A percentile compares a stretch with the other conserved stretches of the same genome.
Evolutionary conservation across 2,113 vertebrate genomes (phyloP).

Genomic region (Neolamprologus cancellatus): DNA sequence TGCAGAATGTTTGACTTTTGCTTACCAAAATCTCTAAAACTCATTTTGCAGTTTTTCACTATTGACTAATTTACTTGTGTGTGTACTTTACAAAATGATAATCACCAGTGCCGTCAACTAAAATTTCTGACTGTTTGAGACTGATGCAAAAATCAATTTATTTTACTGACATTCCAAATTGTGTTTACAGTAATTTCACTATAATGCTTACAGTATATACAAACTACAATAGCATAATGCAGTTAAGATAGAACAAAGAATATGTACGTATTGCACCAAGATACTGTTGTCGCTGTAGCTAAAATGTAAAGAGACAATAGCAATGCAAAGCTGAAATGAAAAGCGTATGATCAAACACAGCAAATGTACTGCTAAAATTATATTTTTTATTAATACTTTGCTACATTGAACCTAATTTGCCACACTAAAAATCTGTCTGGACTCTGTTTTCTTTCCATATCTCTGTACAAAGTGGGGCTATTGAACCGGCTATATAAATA

Average conservation of each 20-base stretch:
- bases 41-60: slow-evolving; percentile 1
- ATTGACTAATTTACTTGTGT: neutral
- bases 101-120: neutral
- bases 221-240: neutral
- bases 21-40: neutral
- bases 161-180: slow-evolving; percentile 35
- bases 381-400: slow-evolving; percentile 53
- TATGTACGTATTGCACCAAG: slow-evolving; percentile 1
- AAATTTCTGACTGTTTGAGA: neutral
- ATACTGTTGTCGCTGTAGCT: slow-evolving; percentile 19
- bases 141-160: neutral
- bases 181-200: slow-evolving; percentile 32
- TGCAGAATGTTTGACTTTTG: neutral
- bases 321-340: slow-evolving; percentile 24
- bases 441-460: slow-evolving; percentile 8
- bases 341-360: neutral
- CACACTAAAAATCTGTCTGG: neutral
- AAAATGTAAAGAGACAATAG: slow-evolving; percentile 18
- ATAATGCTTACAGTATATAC: neutral
- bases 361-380: slow-evolving; percentile 31
- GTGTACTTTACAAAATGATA: neutral
- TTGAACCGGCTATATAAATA: slow-evolving; percentile 48
- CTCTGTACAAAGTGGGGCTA: slow-evolving; percentile 33
- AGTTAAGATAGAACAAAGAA: neutral
- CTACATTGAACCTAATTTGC: slow-evolving; percentile 51